Evolutionary conservation across 2,888 invertebrate genomes (phyloP).

Genomic region (Conistra vaccinii): DNA sequence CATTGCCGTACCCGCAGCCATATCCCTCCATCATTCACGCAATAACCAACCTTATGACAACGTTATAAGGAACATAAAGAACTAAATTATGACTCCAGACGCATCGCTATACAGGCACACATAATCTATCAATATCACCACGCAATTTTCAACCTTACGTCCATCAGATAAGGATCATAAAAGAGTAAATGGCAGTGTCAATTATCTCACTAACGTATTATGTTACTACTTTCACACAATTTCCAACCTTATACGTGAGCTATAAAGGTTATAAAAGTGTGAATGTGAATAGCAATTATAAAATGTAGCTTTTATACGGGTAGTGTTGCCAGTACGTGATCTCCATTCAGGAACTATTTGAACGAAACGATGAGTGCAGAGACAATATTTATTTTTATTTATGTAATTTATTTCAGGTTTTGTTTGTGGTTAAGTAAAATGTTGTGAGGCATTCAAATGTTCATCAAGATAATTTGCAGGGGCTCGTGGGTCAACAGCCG

Average conservation of each 20-base stretch:
- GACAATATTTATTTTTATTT: constrained; percentile 10
- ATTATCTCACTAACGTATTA: constrained; percentile 50
- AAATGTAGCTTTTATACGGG: constrained; percentile 54
- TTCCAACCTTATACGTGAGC: constrained; percentile 21
- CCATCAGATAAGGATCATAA: constrained; percentile 19
- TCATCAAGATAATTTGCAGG: not conserved
- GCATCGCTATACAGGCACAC: constrained; percentile 29
- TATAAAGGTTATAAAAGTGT: constrained; percentile 33
- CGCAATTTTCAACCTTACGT: constrained; percentile 23
- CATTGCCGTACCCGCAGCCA: constrained; percentile 54
- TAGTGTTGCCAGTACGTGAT: constrained; percentile 50
- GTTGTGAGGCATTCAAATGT: not conserved
- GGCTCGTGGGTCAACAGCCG: too few species aligned
- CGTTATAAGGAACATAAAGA: constrained; percentile 42
- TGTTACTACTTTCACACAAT: constrained; percentile 16
- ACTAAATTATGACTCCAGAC: constrained; percentile 40
- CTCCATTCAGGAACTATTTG: constrained; percentile 45
- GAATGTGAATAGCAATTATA: constrained; percentile 50
- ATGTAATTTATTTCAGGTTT: constrained; percentile 19
- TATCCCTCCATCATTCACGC: constrained; percentile 24
- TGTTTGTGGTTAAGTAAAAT: constrained; percentile 1
- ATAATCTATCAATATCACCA: constrained; percentile 28
- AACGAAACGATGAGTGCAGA: constrained; percentile 21
- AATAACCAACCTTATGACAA: constrained; percentile 52
- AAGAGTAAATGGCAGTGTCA: constrained; percentile 25